Evolutionary conservation across 2,888 invertebrate genomes (phyloP), one percentile per base, ranked within the genome.

Genomic region (Dromius quadrimaculatus): DNA sequence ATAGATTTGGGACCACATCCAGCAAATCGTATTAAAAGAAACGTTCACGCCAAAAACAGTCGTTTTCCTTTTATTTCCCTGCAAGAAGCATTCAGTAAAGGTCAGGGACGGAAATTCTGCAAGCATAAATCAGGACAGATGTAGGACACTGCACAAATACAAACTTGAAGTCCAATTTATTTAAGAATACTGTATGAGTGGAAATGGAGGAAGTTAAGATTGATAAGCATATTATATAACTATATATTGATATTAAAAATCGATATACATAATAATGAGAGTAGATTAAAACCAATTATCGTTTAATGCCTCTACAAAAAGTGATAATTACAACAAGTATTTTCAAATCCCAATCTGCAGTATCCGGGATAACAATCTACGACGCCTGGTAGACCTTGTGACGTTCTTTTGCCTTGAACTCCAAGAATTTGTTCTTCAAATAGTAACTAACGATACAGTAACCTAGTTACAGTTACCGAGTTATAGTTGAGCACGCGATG

Each of bases 1-100:
- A 11, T 6, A 59, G 36, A 59, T 59, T 59, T 59, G 36, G 19
- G 41, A 1, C 17, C 50, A 8, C 23, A 5, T 15, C 6, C 9
- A 41, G 11, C 41, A 19, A 17, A 54, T 28, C 11, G 50, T 50
- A 32, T 54, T 32, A 54, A 54, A 28, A 28, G 50, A 28, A 54
- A 54, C 50, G 28, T 54, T 47, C 13, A 6, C 13, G 22, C 23
- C 20, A 9, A 47, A 19, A 36, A n/a, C n/a, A 11, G 36, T 11
- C 11, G n/a, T 28, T 28, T 28, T 28, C 28, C 8, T 28, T 28
- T 28, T 28, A 28, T 28, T 5, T 8, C 36, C 11, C n/a, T 2
- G 36, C 36, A 6, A 1, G 9, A 11, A n/a, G 36, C 8, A n/a
- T 11, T 8, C 28, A 28, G 3, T 28, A 5, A 28, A 3, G 28